phyloP scores from a whole-genome alignment of 2,888 invertebrate species.

The Coenonympha arcania region DNA sequence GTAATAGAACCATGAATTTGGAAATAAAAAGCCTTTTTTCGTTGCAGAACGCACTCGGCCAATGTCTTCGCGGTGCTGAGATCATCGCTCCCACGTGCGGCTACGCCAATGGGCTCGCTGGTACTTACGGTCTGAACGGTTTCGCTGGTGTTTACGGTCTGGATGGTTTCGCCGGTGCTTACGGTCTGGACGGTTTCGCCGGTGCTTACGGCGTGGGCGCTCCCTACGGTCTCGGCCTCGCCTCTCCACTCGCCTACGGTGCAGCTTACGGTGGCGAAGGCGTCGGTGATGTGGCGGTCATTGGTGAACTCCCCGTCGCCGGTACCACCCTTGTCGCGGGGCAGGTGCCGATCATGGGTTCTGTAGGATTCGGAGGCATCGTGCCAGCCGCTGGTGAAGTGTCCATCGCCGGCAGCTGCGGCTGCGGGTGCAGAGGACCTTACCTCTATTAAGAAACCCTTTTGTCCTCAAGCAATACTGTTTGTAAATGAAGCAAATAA shows the following conservation, averaged over 20 bases:
- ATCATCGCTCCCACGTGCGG: neutral
- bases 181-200: neutral
- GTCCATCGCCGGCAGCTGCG: conserved; percentile 24
- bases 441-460: conserved; percentile 28
- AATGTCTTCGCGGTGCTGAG: neutral
- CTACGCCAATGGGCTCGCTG: no score
- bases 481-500: no score
- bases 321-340: conserved; percentile 34
- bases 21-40: neutral
- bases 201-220: neutral
- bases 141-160: neutral
- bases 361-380: conserved; percentile 34
- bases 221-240: neutral
- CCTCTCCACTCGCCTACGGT: neutral
- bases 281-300: conserved; percentile 28
- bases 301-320: conserved; percentile 33
- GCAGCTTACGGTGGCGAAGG: conserved; percentile 31
- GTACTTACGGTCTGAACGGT: neutral
- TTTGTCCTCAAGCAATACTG: neutral
- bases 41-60: neutral
- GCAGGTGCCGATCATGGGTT: conserved; percentile 33
- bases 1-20: no score
- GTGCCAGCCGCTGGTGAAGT: conserved; percentile 33
- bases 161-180: neutral
- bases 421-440: conserved; percentile 25